These are phyloP conservation scores for Prionailurus viverrinus DNA, from an alignment of 2,113 vertebrate genomes.

Conservation along the genomic window DNA sequence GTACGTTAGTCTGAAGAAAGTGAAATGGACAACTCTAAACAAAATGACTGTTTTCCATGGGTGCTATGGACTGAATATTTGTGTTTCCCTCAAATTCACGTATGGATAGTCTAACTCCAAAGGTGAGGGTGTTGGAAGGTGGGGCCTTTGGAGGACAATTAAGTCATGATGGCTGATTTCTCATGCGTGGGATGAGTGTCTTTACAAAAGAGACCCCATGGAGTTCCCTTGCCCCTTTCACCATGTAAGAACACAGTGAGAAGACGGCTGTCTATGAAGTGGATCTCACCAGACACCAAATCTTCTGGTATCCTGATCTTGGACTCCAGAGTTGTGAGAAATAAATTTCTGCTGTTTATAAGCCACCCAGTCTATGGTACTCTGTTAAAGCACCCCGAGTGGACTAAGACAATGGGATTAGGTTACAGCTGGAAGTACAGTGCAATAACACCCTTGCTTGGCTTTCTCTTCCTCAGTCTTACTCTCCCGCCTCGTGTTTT, in stretches of 20 bases:
- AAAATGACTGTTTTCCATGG: background rate
- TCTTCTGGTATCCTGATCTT: background rate
- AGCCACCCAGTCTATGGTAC: background rate
- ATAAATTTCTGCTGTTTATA: background rate
- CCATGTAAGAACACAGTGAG: background rate
- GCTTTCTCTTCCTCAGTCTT: background rate
- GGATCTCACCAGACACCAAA: background rate
- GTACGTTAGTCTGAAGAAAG: background rate
- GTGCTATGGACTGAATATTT: background rate
- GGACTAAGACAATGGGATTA: background rate
- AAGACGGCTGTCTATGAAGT: background rate
- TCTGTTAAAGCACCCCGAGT: background rate
- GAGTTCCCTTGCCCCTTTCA: background rate
- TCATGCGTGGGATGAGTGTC: background rate
- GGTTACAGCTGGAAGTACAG: background rate
- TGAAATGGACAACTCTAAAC: background rate
- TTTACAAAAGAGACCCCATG: background rate
- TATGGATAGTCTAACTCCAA: background rate
- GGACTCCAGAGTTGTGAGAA: background rate
- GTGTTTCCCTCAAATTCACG: background rate
- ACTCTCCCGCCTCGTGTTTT: background rate
- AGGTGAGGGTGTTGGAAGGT: background rate
- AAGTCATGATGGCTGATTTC: background rate
- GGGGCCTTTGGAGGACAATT: background rate
- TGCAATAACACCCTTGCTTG: background rate